Conservation (phyloP, 1,140 invertebrate genomes). For the Eumeta japonica region DNA sequence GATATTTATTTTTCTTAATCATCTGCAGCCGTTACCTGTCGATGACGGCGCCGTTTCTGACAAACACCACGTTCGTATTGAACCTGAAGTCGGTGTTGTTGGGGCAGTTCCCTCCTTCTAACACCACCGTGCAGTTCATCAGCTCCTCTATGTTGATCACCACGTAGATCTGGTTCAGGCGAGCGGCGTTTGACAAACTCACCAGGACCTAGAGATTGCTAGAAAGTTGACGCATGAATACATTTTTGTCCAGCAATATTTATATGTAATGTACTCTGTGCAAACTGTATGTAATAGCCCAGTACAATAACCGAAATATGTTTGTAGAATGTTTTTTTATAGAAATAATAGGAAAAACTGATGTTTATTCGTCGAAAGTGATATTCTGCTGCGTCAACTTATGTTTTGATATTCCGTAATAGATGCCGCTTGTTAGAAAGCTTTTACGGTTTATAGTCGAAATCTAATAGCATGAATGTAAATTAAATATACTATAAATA, state of each 20-base stretch:
- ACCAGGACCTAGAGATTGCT: constrained; percentile 47
- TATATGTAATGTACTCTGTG: background rate
- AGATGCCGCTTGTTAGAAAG: too few relatives aligned
- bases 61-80: constrained; percentile 74
- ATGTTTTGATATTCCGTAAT: too few relatives aligned
- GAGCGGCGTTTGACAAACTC: constrained; percentile 41
- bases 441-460: too few relatives aligned
- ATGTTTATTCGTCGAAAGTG: too few relatives aligned
- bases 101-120: constrained; percentile 28
- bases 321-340: too few relatives aligned
- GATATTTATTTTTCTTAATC: background rate
- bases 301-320: background rate
- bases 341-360: too few relatives aligned
- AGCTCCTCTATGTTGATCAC: constrained; percentile 74
- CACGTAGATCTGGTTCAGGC: constrained; percentile 55
- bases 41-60: constrained; percentile 55
- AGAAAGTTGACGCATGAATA: too few relatives aligned
- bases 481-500: too few relatives aligned
- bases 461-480: too few relatives aligned
- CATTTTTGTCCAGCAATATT: too few relatives aligned
- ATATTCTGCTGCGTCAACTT: too few relatives aligned
- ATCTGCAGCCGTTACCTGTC: too few relatives aligned
- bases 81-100: constrained; percentile 52
- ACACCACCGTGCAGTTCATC: constrained; percentile 46
- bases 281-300: background rate